A percentile compares a stretch with the other conserved stretches of the same genome.
These are phyloP conservation scores for Cremastinae sp. DNA, from an alignment of 2,888 invertebrate genomes.

Conservation along the genomic window DNA sequence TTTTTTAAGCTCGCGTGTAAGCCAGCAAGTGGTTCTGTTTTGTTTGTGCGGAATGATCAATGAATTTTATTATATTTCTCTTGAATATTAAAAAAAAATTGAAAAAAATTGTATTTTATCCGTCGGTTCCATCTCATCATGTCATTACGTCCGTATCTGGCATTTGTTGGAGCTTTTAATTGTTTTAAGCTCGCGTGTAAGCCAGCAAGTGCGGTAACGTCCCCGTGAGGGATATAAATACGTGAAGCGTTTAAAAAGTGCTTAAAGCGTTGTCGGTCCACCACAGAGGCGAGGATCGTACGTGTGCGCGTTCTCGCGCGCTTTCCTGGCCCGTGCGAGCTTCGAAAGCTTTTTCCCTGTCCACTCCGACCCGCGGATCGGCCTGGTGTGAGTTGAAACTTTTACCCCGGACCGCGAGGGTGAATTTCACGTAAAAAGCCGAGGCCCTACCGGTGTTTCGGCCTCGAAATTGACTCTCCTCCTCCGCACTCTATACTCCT, in stretches of 20 bases:
- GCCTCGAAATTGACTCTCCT: slow-evolving; percentile 63
- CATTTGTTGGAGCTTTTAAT: slow-evolving; percentile 73
- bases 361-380: slow-evolving; percentile 27
- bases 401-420: slow-evolving; percentile 52
- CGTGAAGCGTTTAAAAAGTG: slow-evolving; percentile 66
- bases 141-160: slow-evolving; percentile 45
- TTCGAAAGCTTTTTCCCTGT: slow-evolving; percentile 49
- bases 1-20: slow-evolving; percentile 70
- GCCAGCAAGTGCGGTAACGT: slow-evolving; percentile 40
- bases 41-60: too few relatives aligned
- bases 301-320: slow-evolving; percentile 23
- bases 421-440: slow-evolving; percentile 64
- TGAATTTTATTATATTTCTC: too few relatives aligned
- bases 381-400: slow-evolving; percentile 42
- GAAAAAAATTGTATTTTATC: background rate
- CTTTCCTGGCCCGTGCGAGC: slow-evolving; percentile 17
- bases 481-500: slow-evolving; percentile 56
- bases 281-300: slow-evolving; percentile 36
- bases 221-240: slow-evolving; percentile 63
- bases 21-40: slow-evolving; percentile 51
- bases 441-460: slow-evolving; percentile 27
- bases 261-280: slow-evolving; percentile 64
- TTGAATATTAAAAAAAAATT: slow-evolving; percentile 2
- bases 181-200: slow-evolving; percentile 70
- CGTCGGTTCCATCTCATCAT: slow-evolving; percentile 31